Percentiles rank a stretch among this genome's conserved stretches.
These are phyloP conservation scores for Crypturellus undulatus DNA, from an alignment of 2,113 vertebrate species.

Conservation along the genomic window DNA sequence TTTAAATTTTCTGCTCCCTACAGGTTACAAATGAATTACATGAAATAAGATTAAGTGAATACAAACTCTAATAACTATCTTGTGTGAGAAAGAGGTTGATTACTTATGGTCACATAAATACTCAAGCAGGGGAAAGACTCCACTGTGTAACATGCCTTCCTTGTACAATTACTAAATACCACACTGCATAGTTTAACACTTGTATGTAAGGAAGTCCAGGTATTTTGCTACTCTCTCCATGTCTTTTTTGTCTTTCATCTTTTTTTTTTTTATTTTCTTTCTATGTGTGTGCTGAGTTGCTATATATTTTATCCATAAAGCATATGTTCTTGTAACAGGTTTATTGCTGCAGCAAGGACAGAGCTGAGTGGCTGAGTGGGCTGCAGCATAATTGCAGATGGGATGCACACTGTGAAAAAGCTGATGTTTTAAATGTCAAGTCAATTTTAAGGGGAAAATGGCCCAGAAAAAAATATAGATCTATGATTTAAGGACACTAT, in stretches of 20 bases:
- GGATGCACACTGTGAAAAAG: slow-evolving; percentile 61
- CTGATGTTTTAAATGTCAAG: slow-evolving; percentile 74
- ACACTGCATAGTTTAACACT: rapidly evolving
- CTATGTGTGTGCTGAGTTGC: neutral
- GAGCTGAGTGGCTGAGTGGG: slow-evolving; percentile 50
- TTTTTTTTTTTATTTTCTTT: neutral
- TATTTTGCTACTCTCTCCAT: neutral
- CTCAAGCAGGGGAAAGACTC: neutral
- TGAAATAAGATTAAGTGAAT: neutral
- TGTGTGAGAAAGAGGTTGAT: neutral
- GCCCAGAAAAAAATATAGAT: slow-evolving; percentile 37
- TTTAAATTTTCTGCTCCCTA: neutral
- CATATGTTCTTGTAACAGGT: neutral
- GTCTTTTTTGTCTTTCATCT: neutral
- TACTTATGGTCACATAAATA: neutral
- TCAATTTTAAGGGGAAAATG: slow-evolving; percentile 64
- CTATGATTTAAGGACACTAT: slow-evolving; percentile 38
- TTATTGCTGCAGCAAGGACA: slow-evolving; percentile 27
- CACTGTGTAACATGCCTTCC: neutral
- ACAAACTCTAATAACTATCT: neutral
- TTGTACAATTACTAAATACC: neutral
- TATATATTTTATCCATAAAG: neutral
- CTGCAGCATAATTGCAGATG: slow-evolving; percentile 56
- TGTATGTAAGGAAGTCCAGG: neutral
- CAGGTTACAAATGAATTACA: neutral